These are phyloP conservation scores for Dromiciops gliroides DNA, from an alignment of 2,113 vertebrate genomes.

Conservation along the genomic window DNA sequence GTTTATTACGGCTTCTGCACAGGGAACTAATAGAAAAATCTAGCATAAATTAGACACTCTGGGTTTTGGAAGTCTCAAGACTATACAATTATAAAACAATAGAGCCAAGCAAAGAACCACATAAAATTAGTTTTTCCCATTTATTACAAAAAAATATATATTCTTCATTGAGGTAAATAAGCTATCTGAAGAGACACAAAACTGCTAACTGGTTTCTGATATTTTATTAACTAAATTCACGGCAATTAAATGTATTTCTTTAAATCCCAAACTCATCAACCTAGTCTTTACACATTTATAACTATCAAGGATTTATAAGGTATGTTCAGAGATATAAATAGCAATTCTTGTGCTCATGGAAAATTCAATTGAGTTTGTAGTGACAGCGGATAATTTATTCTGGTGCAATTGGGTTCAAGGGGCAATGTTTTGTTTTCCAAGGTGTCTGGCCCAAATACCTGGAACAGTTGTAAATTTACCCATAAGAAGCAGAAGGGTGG, in stretches of 20 bases:
- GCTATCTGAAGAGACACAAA: background rate
- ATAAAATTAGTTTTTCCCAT: background rate
- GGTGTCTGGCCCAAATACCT: too few species aligned
- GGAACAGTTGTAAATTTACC: too few species aligned
- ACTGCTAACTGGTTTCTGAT: background rate
- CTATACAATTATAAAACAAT: background rate
- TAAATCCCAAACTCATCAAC: background rate
- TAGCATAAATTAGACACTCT: background rate
- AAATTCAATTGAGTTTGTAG: background rate
- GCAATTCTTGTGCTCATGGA: background rate
- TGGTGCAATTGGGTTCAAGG: background rate
- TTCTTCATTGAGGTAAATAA: background rate
- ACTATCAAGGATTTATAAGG: background rate
- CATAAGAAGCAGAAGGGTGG: too few species aligned
- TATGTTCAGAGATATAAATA: background rate
- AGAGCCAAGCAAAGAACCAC: background rate
- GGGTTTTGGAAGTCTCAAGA: background rate
- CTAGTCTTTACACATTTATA: background rate
- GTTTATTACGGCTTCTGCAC: background rate
- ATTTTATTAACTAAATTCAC: background rate
- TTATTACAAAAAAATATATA: too few species aligned
- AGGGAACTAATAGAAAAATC: background rate
- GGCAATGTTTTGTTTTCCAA: too few species aligned
- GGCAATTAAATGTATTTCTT: background rate
- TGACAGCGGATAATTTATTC: background rate